Evolutionary conservation across 1,140 invertebrate genomes (phyloP).

Genomic region (Neodiprion virginianus): DNA sequence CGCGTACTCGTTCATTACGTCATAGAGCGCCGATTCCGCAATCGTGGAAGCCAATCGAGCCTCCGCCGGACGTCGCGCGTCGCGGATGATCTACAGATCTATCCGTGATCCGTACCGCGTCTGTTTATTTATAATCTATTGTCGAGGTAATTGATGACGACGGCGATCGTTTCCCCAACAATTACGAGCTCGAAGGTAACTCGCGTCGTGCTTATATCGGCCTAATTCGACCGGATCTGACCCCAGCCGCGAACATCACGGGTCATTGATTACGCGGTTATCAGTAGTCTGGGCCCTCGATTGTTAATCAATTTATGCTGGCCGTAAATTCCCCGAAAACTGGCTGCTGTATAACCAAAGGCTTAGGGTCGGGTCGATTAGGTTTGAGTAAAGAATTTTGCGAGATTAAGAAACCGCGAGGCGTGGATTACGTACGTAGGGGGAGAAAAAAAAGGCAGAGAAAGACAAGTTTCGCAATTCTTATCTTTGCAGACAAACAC

Average conservation of each 20-base stretch:
- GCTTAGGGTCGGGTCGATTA: no score
- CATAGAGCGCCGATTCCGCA: not conserved
- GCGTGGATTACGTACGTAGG: no score
- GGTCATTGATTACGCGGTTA: not conserved
- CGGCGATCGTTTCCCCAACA: not conserved
- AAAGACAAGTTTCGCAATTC: no score
- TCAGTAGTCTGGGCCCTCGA: no score
- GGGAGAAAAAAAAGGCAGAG: no score
- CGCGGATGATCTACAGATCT: no score
- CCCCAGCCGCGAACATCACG: not conserved
- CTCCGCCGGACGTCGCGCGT: not conserved
- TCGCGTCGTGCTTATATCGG: not conserved
- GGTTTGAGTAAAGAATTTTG: no score
- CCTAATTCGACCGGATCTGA: not conserved
- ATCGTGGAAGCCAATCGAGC: not conserved
- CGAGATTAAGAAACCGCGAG: no score
- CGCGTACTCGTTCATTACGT: not conserved
- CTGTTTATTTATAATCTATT: slow-evolving; percentile 10
- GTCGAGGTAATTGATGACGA: slow-evolving; percentile 13
- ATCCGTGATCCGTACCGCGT: not conserved
- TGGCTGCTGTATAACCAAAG: no score
- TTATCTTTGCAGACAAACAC: no score
- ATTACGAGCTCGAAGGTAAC: slow-evolving; percentile 1
- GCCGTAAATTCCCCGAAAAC: no score
- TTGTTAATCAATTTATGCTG: no score